Conservation (phyloP, 2,888 invertebrate genomes). For the Zygothrica quintamaculata region DNA sequence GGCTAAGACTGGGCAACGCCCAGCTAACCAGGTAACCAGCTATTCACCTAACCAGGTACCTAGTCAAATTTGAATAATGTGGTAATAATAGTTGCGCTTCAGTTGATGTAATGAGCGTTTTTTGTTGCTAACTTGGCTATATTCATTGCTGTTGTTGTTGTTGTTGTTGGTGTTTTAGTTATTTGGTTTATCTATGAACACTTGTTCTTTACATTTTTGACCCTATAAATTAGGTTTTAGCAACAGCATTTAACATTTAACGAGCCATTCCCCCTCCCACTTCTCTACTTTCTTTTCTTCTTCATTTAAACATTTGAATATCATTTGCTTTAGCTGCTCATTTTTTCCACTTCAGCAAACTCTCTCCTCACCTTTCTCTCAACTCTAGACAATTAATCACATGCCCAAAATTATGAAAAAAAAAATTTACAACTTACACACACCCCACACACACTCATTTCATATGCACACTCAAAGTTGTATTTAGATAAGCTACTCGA, state of each 20-base stretch:
- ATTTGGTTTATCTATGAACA: conserved; percentile 43
- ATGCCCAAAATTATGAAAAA: conserved; percentile 56
- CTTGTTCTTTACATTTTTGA: conserved; percentile 53
- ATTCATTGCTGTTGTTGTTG: background rate
- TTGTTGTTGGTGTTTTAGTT: conserved; percentile 9
- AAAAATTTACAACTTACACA: conserved; percentile 8
- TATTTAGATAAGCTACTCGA: conserved; percentile 39
- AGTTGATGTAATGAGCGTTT: conserved; percentile 68
- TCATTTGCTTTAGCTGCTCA: conserved; percentile 49
- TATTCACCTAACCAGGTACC: conserved; percentile 26
- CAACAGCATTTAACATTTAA: conserved; percentile 59
- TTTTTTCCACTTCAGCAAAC: conserved; percentile 68
- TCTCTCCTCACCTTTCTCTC: conserved; percentile 17
- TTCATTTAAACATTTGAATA: conserved; percentile 40
- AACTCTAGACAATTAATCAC: conserved; percentile 66
- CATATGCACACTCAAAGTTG: conserved; percentile 59
- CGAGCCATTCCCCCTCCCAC: conserved; percentile 44
- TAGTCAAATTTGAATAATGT: conserved; percentile 78
- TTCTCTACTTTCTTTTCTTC: too few relatives aligned
- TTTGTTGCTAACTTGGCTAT: background rate
- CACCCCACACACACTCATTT: conserved; percentile 36
- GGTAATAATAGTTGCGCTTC: conserved; percentile 80
- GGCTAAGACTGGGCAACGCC: conserved; percentile 29
- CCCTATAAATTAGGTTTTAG: conserved; percentile 66
- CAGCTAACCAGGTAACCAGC: conserved; percentile 33